Evolutionary conservation across 1,140 invertebrate species (phyloP), one percentile per base, ranked within the genome.

Genomic region (Samia ricini): DNA sequence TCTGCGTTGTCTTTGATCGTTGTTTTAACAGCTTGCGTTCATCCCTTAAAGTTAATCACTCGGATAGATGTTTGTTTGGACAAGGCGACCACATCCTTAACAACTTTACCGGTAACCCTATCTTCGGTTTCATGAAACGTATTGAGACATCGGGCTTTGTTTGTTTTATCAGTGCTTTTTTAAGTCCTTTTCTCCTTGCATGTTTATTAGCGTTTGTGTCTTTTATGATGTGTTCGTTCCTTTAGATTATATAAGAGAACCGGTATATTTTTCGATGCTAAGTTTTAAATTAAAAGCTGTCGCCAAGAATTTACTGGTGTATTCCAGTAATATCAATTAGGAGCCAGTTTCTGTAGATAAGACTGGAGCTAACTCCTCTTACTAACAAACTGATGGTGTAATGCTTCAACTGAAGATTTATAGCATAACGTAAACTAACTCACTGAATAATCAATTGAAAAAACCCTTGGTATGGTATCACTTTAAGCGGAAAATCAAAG

Each of bases 41-140:
- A 42, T 42, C 33, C 33, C 33, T n/a, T 42, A 42, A 42, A 42
- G 33, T 42, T 42, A 15, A 42, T 42, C 10, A 42, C 26, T 42
- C 33, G 8, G 3, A 15, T 42, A 15, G 15, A 42, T n/a, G n/a
- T n/a, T 15, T 42, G 33, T 42, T 42, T 42, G 33, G 33, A 42
- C 33, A 42, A 42, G n/a, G n/a, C 33, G 33, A 42, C 33, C 33
- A 42, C 33, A 42, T 42, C 33, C 33, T 42, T 42, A 42, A 42
- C 33, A 42, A 42, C 33, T 42, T 42, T 42, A 42, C 33, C 33
- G 33, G 15, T 42, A 42, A 42, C n/a, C 33, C 10, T 29, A 8
- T 29, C 6, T 42, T 42, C 33, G 33, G 33, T 42, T 42, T 42
- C 33, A 15, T 42, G n/a, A 42, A 42, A 42, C 33, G 33, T 42